Percentiles rank a stretch among this genome's conserved stretches.
Evolutionary conservation across 2,888 invertebrate genomes (phyloP).

Genomic region (Boloria selene): DNA sequence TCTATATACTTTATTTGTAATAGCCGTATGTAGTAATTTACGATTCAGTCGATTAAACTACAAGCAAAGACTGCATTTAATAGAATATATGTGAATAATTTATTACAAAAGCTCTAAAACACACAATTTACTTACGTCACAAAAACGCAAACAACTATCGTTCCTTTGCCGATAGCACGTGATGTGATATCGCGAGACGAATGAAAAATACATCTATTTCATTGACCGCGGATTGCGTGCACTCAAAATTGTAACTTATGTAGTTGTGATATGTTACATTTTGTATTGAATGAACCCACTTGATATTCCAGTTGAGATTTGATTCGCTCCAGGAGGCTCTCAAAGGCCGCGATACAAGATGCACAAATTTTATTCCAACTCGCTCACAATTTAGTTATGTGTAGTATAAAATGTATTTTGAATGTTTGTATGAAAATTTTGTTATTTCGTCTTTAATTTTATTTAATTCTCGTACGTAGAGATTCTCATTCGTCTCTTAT

Average conservation of each 20-base stretch:
- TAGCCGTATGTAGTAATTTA: too few species aligned
- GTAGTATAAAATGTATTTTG: conserved; percentile 19
- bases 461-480: neutral
- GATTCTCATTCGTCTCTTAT: too few species aligned
- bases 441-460: conserved; percentile 7
- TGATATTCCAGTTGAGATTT: conserved; percentile 38
- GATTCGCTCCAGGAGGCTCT: conserved; percentile 33
- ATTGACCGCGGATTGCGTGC: conserved; percentile 2
- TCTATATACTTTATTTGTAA: too few species aligned
- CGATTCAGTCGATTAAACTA: too few species aligned
- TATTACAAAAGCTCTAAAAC: too few species aligned
- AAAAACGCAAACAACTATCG: neutral
- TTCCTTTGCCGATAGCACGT: neutral
- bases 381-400: conserved; percentile 18
- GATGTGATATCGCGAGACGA: conserved; percentile 10
- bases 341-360: conserved; percentile 31
- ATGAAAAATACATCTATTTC: conserved; percentile 14
- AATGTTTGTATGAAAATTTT: neutral
- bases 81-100: too few species aligned
- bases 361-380: conserved; percentile 28
- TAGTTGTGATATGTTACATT: neutral
- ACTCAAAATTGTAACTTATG: neutral
- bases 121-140: neutral
- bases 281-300: conserved; percentile 1
- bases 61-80: too few species aligned